A percentile compares a stretch with the other conserved stretches of the same genome.
These are phyloP conservation scores for Ichneumon xanthorius DNA, from an alignment of 2,888 invertebrate genomes.

Conservation along the genomic window DNA sequence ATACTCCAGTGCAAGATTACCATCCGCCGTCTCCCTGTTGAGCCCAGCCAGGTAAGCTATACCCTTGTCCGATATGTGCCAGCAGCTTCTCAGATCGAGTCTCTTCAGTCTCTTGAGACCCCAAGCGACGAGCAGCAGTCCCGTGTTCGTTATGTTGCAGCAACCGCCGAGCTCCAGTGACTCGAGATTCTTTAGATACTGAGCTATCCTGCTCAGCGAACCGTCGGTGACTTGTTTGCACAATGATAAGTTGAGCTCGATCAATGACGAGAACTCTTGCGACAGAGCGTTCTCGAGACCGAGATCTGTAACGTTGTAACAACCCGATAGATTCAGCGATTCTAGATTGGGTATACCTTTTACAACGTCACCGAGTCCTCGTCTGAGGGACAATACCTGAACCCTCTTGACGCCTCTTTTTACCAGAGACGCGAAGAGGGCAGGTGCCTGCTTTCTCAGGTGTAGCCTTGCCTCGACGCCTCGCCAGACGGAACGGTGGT, in stretches of 20 bases:
- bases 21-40: slow-evolving; percentile 87
- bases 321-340: slow-evolving; percentile 95
- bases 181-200: slow-evolving; percentile 93
- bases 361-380: slow-evolving; percentile 94
- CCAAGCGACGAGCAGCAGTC: slow-evolving; percentile 94
- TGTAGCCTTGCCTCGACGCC: slow-evolving; percentile 97
- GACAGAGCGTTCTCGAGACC: slow-evolving; percentile 94
- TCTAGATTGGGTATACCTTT: slow-evolving; percentile 94
- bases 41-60: slow-evolving; percentile 94
- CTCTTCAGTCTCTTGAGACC: slow-evolving; percentile 93
- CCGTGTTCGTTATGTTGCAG: slow-evolving; percentile 95
- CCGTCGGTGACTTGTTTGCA: slow-evolving; percentile 98
- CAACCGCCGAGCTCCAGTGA: slow-evolving; percentile 96
- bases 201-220: slow-evolving; percentile 93
- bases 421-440: slow-evolving; percentile 94
- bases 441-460: slow-evolving; percentile 92
- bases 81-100: slow-evolving; percentile 95
- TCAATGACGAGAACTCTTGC: slow-evolving; percentile 91
- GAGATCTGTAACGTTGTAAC: slow-evolving; percentile 96
- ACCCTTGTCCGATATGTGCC: slow-evolving; percentile 96
- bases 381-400: slow-evolving; percentile 94
- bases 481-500: slow-evolving; percentile 97
- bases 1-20: slow-evolving; percentile 92
- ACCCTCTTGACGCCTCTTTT: slow-evolving; percentile 95
- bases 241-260: slow-evolving; percentile 93